Evolutionary conservation across 1,140 invertebrate genomes (phyloP).

Genomic region (Glossosoma conforme): DNA sequence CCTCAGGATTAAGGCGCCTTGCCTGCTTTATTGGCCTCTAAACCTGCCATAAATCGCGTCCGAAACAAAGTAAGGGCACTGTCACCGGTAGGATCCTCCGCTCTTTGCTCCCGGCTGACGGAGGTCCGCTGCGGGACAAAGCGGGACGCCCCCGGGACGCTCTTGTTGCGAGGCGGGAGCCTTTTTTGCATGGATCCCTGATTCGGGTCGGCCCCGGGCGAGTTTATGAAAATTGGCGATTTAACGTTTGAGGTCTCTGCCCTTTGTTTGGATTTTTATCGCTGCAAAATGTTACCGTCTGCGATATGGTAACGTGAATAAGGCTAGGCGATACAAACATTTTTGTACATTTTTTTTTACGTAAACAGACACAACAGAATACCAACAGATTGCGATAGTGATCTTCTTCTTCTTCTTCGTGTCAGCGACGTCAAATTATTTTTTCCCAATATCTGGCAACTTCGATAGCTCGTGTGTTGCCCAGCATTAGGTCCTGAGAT

Average conservation of each 20-base stretch:
- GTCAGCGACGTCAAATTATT: too few species aligned
- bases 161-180: constrained; percentile 4
- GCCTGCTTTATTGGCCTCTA: constrained; percentile 30
- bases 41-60: constrained; percentile 31
- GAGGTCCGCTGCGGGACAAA: constrained; percentile 12
- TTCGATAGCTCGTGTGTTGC: too few species aligned
- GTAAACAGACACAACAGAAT: too few species aligned
- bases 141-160: neutral
- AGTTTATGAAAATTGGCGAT: constrained; percentile 16
- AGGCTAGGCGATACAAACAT: too few species aligned
- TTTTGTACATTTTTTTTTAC: too few species aligned
- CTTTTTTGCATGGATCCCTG: constrained; percentile 14
- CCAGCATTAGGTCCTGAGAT: too few species aligned
- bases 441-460: too few species aligned
- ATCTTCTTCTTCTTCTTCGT: too few species aligned
- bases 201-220: neutral
- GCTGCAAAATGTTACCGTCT: too few species aligned
- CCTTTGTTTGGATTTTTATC: constrained; percentile 4
- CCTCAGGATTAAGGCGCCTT: constrained; percentile 22
- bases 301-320: too few species aligned
- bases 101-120: constrained; percentile 23
- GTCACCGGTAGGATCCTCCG: constrained; percentile 24
- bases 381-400: too few species aligned
- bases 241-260: constrained; percentile 1
- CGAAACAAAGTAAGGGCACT: constrained; percentile 31